Evolutionary conservation across 1,140 invertebrate species (phyloP), one percentile per base, ranked within the genome.

Genomic region (Aphelenchoides fujianensis): DNA sequence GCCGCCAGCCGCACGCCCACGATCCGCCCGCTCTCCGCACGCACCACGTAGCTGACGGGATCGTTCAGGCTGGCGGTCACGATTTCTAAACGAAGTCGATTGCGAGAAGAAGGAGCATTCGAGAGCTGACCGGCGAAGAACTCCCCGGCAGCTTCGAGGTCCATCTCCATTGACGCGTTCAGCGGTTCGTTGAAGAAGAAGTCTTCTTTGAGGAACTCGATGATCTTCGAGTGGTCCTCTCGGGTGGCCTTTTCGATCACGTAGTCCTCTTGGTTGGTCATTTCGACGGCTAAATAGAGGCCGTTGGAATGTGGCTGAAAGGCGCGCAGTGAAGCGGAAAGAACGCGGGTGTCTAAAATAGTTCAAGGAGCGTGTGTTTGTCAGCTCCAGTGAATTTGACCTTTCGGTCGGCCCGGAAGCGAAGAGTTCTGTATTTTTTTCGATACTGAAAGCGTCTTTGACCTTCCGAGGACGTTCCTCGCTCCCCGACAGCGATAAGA

Each of bases 41-140:
- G 63, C 0, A 37, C 63, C 9, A 36, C 31, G 31, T 66, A 66
- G 31, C 63, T 66, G 63, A 36, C 12, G n/a, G 31, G 32, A 37
- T 16, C 31, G 63, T 35, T 31, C 34, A 66, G 32, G 31, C 32
- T 36, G 23, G 32, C 63, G 31, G 37, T 34, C n/a, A 66, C 32
- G 36, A 66, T 66, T 66, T 66, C 63, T 66, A 30, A 55, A 66
- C 37, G 3, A 32, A 66, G 23, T 19, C 16, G n/a, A n/a, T n/a
- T n/a, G n/a, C n/a, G n/a, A n/a, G n/a, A n/a, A n/a, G n/a, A n/a
- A n/a, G n/a, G n/a, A n/a, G n/a, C n/a, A n/a, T n/a, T n/a, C n/a
- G n/a, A 23, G 2, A 1, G 31, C 27, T 32, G n/a, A 66, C 63
- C 63, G 0, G 28, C 16, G 32, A 66, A 66, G 31, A 66, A 66